Percentiles rank a stretch among this genome's conserved stretches.
These are phyloP conservation scores for Leptinotarsa defecta DNA, from an alignment of 1,140 invertebrate genomes.

Conservation along the genomic window DNA sequence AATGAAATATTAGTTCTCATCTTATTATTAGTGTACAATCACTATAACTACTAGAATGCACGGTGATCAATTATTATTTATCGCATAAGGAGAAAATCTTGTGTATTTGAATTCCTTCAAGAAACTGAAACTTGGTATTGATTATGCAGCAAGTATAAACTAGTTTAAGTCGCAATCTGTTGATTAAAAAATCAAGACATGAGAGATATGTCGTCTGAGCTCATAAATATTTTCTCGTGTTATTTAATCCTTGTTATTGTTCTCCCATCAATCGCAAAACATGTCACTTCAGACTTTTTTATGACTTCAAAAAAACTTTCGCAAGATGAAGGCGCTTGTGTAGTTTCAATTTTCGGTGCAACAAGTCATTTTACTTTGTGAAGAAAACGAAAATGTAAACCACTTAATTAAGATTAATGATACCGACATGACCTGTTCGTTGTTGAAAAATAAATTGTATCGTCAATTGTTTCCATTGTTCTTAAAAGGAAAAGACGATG, in stretches of 20 bases:
- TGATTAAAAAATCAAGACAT: not conserved
- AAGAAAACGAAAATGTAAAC: not conserved
- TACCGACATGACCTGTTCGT: not conserved
- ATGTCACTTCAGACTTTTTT: not conserved
- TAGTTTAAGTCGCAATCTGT: too few species aligned
- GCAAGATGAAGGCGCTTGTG: not conserved
- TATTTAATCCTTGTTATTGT: not conserved
- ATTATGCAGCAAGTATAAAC: too few species aligned
- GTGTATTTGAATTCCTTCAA: too few species aligned
- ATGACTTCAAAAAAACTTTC: not conserved
- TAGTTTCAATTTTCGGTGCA: not conserved
- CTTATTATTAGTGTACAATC: too few species aligned
- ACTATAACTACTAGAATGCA: too few species aligned
- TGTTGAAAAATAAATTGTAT: not conserved
- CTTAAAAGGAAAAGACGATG: not conserved
- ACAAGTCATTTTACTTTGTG: not conserved
- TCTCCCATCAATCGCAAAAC: not conserved
- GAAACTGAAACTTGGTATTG: too few species aligned
- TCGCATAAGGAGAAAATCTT: too few species aligned
- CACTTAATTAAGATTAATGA: slow-evolving; percentile 1
- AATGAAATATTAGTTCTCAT: too few species aligned
- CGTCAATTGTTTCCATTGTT: not conserved
- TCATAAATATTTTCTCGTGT: too few species aligned
- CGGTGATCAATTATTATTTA: too few species aligned
- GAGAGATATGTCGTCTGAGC: not conserved